These are phyloP conservation scores for Drosophila anceps DNA, from an alignment of 2,888 invertebrate species.

Conservation along the genomic window DNA sequence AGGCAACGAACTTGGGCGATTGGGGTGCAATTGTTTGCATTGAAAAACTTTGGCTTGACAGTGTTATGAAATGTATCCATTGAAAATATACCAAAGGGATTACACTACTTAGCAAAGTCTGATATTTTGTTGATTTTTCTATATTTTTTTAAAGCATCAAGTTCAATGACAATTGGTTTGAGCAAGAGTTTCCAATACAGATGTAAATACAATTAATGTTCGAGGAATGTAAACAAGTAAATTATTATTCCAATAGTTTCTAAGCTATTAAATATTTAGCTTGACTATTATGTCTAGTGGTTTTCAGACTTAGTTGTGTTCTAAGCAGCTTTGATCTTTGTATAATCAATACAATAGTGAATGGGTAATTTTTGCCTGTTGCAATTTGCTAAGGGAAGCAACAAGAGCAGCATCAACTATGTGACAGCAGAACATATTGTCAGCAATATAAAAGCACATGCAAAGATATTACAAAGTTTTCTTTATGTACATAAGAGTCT, in stretches of 20 bases:
- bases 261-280: background rate
- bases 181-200: background rate
- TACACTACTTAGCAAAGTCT: background rate
- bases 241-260: background rate
- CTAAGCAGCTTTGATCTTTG: background rate
- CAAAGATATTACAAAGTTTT: slow-evolving; percentile 55
- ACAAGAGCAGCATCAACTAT: slow-evolving; percentile 18
- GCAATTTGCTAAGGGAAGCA: slow-evolving; percentile 43
- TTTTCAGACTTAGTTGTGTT: background rate
- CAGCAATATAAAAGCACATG: slow-evolving; percentile 21
- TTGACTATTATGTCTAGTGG: too few relatives aligned
- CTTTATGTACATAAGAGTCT: slow-evolving; percentile 43
- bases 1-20: slow-evolving; percentile 7
- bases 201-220: background rate
- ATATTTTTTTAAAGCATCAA: background rate
- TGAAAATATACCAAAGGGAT: background rate
- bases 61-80: background rate
- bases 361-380: slow-evolving; percentile 42
- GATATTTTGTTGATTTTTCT: background rate
- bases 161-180: background rate
- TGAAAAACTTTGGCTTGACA: slow-evolving; percentile 1
- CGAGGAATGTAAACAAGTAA: background rate
- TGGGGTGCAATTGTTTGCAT: background rate
- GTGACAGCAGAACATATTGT: slow-evolving; percentile 18
- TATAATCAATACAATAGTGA: slow-evolving; percentile 4